phyloP scores from a whole-genome alignment of 2,888 invertebrate genomes.

The Dexiosoma caninum region DNA sequence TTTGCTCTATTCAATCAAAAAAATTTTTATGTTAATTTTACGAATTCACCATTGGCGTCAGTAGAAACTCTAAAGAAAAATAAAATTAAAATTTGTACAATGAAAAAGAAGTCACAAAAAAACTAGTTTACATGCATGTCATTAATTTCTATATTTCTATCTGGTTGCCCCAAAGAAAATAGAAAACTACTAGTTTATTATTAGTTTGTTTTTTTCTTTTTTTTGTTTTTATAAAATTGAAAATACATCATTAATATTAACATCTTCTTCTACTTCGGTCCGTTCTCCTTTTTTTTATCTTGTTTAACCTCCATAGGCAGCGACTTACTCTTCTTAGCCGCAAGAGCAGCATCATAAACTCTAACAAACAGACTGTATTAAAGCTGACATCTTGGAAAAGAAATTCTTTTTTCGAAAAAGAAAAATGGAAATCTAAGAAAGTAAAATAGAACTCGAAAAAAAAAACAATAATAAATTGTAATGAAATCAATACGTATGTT shows the following conservation, averaged over 20 bases:
- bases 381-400: conserved; percentile 46
- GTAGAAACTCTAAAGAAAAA: conserved; percentile 17
- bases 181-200: conserved; percentile 40
- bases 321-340: background rate
- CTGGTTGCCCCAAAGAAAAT: conserved; percentile 41
- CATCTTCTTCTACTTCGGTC: background rate
- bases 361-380: conserved; percentile 23
- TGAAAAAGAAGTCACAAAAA: conserved; percentile 2
- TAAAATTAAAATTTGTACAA: conserved; percentile 18
- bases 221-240: conserved; percentile 48
- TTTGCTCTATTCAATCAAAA: conserved; percentile 58
- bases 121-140: conserved; percentile 64
- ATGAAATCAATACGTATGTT: conserved; percentile 49
- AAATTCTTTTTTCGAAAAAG: conserved; percentile 8
- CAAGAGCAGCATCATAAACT: background rate
- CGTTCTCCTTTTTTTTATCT: conserved; percentile 3
- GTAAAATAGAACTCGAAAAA: background rate
- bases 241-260: conserved; percentile 49
- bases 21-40: conserved; percentile 34
- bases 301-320: conserved; percentile 13
- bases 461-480: background rate
- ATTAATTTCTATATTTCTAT: conserved; percentile 51
- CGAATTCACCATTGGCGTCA: conserved; percentile 19
- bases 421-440: conserved; percentile 43
- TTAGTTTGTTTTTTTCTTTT: background rate